Conservation (phyloP, 2,113 vertebrate genomes). For the Pipra filicauda region DNA sequence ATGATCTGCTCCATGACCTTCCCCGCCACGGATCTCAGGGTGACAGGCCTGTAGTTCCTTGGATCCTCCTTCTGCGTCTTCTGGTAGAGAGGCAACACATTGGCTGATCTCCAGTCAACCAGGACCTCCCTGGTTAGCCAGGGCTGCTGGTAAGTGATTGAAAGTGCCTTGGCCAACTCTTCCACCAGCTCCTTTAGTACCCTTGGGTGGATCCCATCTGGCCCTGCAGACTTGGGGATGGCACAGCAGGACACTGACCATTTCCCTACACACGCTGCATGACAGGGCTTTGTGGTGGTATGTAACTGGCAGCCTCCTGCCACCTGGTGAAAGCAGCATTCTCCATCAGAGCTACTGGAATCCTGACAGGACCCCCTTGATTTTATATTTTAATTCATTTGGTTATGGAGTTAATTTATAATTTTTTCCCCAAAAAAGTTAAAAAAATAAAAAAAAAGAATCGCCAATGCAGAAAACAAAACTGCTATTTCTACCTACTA, state of each 20-base stretch:
- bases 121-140: not conserved
- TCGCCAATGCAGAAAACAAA: not conserved
- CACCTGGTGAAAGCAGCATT: not conserved
- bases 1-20: not conserved
- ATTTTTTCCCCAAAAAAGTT: not conserved
- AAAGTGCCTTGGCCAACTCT: not conserved
- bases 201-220: not conserved
- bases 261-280: rapidly evolving
- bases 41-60: not conserved
- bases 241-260: not conserved
- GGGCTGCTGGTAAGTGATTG: not conserved
- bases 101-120: not conserved
- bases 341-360: not conserved
- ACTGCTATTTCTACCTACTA: not conserved
- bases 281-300: not conserved
- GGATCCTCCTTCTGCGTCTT: not conserved
- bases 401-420: not conserved
- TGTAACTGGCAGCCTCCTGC: not conserved
- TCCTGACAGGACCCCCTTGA: not conserved
- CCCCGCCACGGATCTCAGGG: not conserved
- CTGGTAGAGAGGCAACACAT: not conserved
- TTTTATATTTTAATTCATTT: not conserved
- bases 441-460: not conserved
- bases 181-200: not conserved
- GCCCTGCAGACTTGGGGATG: not conserved